A percentile compares a stretch with the other conserved stretches of the same genome.
These are phyloP conservation scores for Phytoseiulus persimilis DNA, from an alignment of 2,888 invertebrate species.

Conservation along the genomic window DNA sequence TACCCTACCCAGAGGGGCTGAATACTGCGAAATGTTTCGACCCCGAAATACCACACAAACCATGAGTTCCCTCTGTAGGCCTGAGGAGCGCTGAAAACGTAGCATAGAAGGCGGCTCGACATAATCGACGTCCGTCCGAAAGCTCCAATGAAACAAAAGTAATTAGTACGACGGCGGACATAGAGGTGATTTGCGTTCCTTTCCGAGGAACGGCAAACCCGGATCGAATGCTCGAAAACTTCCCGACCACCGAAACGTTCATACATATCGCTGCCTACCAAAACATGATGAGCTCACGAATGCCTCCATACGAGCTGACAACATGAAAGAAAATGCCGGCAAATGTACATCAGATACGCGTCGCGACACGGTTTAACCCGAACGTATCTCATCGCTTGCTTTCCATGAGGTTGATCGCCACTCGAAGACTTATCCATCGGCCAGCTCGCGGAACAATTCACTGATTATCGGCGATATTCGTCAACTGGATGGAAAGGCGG, in stretches of 20 bases:
- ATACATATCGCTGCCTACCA: too few relatives aligned
- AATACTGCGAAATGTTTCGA: background rate
- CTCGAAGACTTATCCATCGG: too few relatives aligned
- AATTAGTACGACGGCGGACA: background rate
- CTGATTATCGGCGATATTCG: too few relatives aligned
- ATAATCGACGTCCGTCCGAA: background rate
- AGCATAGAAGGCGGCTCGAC: background rate
- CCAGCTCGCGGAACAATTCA: too few relatives aligned
- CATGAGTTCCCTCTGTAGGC: background rate
- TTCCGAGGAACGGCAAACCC: background rate
- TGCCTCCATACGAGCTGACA: too few relatives aligned
- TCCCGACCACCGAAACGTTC: background rate
- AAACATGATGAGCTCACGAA: too few relatives aligned
- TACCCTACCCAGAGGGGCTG: background rate
- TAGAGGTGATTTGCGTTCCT: background rate
- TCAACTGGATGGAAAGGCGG: too few relatives aligned
- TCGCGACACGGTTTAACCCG: too few relatives aligned
- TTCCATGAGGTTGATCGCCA: too few relatives aligned
- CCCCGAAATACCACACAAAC: background rate
- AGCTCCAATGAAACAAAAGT: background rate
- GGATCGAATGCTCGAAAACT: background rate
- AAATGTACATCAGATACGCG: too few relatives aligned
- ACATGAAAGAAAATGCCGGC: too few relatives aligned
- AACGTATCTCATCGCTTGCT: too few relatives aligned
- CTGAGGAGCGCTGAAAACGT: background rate